phyloP scores from a whole-genome alignment of 2,797 vertebrate genomes.

The Lycodopsis pacificus region DNA sequence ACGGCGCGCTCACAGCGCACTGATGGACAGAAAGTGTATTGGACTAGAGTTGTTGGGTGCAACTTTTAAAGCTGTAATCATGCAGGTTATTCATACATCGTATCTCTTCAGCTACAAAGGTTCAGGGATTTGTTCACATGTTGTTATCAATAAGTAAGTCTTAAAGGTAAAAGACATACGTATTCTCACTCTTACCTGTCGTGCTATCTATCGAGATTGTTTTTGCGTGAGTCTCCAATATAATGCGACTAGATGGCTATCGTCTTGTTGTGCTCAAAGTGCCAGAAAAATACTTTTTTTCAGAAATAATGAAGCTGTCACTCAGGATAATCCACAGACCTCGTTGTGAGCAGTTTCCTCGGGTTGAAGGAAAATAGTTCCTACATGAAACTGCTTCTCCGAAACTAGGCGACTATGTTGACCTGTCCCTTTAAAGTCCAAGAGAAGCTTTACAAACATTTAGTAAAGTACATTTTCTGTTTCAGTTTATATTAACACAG shows the following conservation, averaged over 20 bases:
- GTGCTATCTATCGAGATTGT: background rate
- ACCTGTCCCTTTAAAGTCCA: background rate
- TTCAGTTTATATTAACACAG: background rate
- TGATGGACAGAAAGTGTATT: no score
- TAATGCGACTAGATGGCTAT: background rate
- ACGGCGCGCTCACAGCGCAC: background rate
- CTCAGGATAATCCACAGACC: background rate
- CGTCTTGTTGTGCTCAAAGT: background rate
- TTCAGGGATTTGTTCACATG: background rate
- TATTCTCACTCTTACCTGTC: background rate
- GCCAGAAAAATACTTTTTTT: background rate
- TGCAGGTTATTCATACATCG: background rate
- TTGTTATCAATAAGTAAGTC: background rate
- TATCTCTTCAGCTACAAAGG: background rate
- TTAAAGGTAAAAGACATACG: no score
- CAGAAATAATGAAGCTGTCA: background rate
- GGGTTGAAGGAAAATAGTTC: background rate
- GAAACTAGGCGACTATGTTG: background rate
- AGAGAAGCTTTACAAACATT: background rate
- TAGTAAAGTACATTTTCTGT: no score
- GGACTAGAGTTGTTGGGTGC: no score
- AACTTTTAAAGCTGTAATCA: background rate
- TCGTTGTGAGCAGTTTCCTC: background rate
- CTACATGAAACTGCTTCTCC: background rate
- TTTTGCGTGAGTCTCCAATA: no score